Conservation (phyloP, 2,888 invertebrate genomes). For the Carcina quercana region DNA sequence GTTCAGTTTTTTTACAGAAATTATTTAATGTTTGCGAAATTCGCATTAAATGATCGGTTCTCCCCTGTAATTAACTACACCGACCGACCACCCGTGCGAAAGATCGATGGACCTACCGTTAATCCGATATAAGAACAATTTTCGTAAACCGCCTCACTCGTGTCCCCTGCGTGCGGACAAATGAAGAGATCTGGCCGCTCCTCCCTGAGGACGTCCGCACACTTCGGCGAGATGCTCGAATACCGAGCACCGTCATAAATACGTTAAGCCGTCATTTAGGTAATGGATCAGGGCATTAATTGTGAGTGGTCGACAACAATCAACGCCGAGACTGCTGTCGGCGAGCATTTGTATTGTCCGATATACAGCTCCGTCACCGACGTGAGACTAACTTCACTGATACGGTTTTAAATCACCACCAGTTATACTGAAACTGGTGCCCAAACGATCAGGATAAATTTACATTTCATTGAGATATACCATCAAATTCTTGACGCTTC, state of each 20-base stretch:
- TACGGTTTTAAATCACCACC: no score
- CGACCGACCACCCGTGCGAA: conserved; percentile 56
- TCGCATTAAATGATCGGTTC: conserved; percentile 62
- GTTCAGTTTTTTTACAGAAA: conserved; percentile 50
- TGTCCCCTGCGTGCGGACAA: conserved; percentile 41
- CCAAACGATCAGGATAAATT: no score
- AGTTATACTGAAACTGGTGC: no score
- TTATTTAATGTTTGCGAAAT: conserved; percentile 67
- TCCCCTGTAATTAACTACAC: conserved; percentile 64
- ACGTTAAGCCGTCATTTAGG: conserved; percentile 46
- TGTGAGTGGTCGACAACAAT: conserved; percentile 18
- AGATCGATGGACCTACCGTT: conserved; percentile 55
- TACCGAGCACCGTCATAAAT: conserved; percentile 45
- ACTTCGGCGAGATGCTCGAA: conserved; percentile 43
- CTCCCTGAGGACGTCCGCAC: conserved; percentile 19
- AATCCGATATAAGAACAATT: conserved; percentile 52
- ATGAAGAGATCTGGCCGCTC: conserved; percentile 46
- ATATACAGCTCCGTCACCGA: neutral
- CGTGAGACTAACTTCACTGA: no score
- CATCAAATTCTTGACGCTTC: no score
- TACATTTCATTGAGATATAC: no score
- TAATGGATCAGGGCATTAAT: conserved; percentile 43
- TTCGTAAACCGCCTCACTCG: conserved; percentile 47
- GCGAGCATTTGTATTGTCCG: no score
- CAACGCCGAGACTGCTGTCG: no score